Base-by-base conservation (phyloP, 2,113 vertebrate genomes). In the Oxyruncus cristatus region DNA sequence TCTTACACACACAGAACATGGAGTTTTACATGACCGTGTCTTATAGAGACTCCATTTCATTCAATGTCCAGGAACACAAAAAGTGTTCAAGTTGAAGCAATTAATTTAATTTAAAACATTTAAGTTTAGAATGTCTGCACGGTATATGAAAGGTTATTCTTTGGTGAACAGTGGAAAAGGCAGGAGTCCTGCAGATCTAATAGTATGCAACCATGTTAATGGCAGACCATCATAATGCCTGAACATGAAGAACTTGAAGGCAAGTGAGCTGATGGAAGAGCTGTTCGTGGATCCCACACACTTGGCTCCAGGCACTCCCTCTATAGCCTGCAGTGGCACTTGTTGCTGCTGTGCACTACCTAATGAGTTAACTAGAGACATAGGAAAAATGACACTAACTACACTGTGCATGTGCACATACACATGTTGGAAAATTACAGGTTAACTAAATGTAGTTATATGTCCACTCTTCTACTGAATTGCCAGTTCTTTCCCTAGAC, bases 201-300 rank as follows among this genome's bases (percentile, higher is more conserved):
- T 5, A 75, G 65, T 4, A 44, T 20, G 21, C 26, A 63, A 11
- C 53, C 52, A 14, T 0, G 0, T 14, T 71, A 62, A 65, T 35
- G 73, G 70, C 15, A 15, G 27, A 53, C 49, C 27, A 21, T 14
- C 20, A 7, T 28, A 76, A 15, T 6, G 49, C 49, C 24, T 68
- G 44, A 37, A 33, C n/a, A 42, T 0, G 7, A 78, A 70, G 81
- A 55, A 15, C 39, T 39, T 28, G 35, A 55, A 63, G 33, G 73
- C 47, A 82, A 65, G 16, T 41, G 46, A 58, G 37, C 5, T 4
- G 11, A 37, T 16, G 47, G 67, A 46, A 78, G 42, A 85, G 74
- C 42, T 55, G 32, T 47, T 53, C 62, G 14, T 20, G 46, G 73
- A 84, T 86, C 37, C 14, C 77, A 56, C 0, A 0, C 6, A 21